Evolutionary conservation across 1,140 invertebrate genomes (phyloP).

Genomic region (Sitodiplosis mosellana): DNA sequence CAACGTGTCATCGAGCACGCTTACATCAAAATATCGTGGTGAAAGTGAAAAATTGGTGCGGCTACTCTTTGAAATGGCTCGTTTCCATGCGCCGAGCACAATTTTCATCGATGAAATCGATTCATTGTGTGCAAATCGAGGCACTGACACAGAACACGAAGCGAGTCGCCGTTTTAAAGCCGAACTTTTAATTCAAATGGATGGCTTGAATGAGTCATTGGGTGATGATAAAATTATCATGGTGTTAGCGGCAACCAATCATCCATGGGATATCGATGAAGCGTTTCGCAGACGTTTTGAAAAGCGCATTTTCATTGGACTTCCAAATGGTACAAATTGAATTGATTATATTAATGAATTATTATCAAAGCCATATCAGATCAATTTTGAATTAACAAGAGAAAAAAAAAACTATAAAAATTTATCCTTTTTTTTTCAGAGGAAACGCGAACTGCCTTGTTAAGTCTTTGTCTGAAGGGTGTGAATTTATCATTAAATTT

Average conservation of each 20-base stretch:
- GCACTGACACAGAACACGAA: constrained; percentile 94
- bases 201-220: constrained; percentile 49
- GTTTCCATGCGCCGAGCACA: constrained; percentile 98
- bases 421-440: constrained; percentile 20
- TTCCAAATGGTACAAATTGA: constrained; percentile 59
- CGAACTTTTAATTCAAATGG: constrained; percentile 97
- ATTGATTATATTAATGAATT: too few relatives aligned
- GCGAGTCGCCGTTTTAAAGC: constrained; percentile 97
- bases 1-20: constrained; percentile 91
- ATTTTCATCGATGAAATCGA: constrained; percentile 99
- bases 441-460: constrained; percentile 65
- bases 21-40: constrained; percentile 95
- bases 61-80: constrained; percentile 95
- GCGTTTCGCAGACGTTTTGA: constrained; percentile 88
- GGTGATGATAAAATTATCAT: constrained; percentile 67
- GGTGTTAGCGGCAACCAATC: constrained; percentile 97
- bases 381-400: not conserved
- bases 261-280: constrained; percentile 99
- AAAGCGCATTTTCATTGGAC: constrained; percentile 95
- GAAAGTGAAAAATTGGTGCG: constrained; percentile 97
- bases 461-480: constrained; percentile 85
- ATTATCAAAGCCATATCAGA: too few relatives aligned
- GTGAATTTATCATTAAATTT: constrained; percentile 64
- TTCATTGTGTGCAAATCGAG: constrained; percentile 85
- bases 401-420: not conserved